Evolutionary conservation across 1,140 invertebrate species (phyloP).

Genomic region (Solenopsis fugax): DNA sequence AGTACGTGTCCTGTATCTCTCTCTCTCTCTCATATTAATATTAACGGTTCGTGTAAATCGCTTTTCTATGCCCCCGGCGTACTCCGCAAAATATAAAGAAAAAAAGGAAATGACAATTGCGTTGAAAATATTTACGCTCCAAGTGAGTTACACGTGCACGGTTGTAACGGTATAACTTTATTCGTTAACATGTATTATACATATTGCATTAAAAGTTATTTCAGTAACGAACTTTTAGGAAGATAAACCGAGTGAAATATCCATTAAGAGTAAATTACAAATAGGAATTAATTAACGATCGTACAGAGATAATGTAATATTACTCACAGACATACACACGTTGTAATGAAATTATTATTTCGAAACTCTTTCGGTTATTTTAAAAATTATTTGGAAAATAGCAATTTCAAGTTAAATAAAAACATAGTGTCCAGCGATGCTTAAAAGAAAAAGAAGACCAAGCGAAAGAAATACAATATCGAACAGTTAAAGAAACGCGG

Average conservation of each 20-base stretch:
- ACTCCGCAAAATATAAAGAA: neutral
- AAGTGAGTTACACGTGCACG: constrained; percentile 8
- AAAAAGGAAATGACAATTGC: constrained; percentile 15
- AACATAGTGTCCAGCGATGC: too few species aligned
- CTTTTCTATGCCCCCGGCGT: neutral
- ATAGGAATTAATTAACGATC: constrained; percentile 2
- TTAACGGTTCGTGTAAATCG: constrained; percentile 41
- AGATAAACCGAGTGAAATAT: neutral
- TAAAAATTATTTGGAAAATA: neutral
- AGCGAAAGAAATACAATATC: too few species aligned
- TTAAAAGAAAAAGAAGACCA: too few species aligned
- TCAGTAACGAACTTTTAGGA: neutral
- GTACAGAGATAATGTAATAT: neutral
- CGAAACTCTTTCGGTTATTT: neutral
- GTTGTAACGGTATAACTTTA: neutral
- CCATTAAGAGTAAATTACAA: neutral
- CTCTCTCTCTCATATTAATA: constrained; percentile 24
- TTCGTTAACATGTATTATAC: constrained; percentile 14
- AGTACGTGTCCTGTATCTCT: neutral
- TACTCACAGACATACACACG: neutral
- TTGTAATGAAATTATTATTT: neutral
- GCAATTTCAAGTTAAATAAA: neutral
- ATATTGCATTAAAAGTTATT: constrained; percentile 26
- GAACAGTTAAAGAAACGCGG: too few species aligned
- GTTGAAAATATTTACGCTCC: constrained; percentile 18